Percentiles rank a stretch among this genome's conserved stretches.
Evolutionary conservation across 64 coral and sea anemone species (phyloP).

Genomic region (Stylophora pistillata): DNA sequence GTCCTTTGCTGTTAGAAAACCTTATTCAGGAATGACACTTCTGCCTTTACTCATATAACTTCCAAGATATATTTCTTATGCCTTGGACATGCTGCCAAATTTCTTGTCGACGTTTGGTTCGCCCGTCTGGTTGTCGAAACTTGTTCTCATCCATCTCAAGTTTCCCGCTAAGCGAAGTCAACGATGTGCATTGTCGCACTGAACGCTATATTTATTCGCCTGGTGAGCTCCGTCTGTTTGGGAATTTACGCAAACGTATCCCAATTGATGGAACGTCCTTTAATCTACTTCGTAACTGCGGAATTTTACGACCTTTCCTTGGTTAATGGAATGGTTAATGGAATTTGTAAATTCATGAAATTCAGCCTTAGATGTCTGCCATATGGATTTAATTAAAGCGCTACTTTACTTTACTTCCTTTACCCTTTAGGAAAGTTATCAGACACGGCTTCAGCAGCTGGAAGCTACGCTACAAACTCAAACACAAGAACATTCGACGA

Average conservation of each 20-base stretch:
- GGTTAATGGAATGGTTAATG: too few species aligned
- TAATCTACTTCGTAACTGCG: constrained; percentile 45
- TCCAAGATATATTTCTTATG: constrained; percentile 41
- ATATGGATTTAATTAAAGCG: too few species aligned
- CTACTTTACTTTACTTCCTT: neutral
- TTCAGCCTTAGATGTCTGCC: too few species aligned
- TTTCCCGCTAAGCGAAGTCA: constrained; percentile 51
- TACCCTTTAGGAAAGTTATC: constrained; percentile 69
- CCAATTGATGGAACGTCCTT: constrained; percentile 41
- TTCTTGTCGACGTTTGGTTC: constrained; percentile 50
- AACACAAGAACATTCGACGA: constrained; percentile 69
- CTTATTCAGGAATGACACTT: too few species aligned
- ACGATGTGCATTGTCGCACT: constrained; percentile 33
- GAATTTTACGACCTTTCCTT: constrained; percentile 48
- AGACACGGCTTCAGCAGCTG: constrained; percentile 60
- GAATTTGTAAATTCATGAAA: too few species aligned
- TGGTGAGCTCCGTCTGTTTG: constrained; percentile 50
- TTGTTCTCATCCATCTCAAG: constrained; percentile 37
- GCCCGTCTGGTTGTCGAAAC: constrained; percentile 33
- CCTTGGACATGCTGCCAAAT: constrained; percentile 42
- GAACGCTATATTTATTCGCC: constrained; percentile 52
- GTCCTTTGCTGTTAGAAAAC: too few species aligned
- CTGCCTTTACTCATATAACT: constrained; percentile 16
- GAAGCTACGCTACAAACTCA: constrained; percentile 69
- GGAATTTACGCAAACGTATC: constrained; percentile 23